Conservation (phyloP, 2,797 vertebrate species). For the Agapornis canus region DNA sequence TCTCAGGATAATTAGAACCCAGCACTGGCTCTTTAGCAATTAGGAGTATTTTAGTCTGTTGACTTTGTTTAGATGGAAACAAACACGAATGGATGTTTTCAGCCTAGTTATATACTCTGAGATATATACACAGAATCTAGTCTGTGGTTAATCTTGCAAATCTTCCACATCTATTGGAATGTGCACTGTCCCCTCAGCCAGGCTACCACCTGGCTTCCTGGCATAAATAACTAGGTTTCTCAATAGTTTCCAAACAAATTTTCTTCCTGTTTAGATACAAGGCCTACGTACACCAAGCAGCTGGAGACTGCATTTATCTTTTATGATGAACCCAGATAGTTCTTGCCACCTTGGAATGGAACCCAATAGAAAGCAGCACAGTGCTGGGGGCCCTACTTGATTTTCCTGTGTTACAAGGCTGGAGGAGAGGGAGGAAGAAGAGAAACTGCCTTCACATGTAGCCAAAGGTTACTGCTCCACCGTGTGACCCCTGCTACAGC, state of each 20-base stretch:
- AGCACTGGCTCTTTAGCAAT: neutral
- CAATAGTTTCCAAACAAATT: neutral
- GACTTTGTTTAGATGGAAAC: neutral
- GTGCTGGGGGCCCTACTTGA: neutral
- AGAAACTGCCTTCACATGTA: neutral
- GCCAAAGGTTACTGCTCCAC: neutral
- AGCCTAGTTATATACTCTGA: neutral
- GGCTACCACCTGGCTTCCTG: neutral
- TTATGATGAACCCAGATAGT: neutral
- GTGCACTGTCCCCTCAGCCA: neutral
- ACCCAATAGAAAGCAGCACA: neutral
- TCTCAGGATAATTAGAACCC: neutral
- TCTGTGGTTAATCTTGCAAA: neutral
- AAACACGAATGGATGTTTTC: neutral
- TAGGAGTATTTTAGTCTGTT: neutral
- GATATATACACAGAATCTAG: neutral
- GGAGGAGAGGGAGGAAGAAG: neutral
- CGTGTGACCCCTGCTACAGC: neutral
- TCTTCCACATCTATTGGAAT: neutral
- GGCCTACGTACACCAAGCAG: neutral
- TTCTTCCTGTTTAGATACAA: neutral
- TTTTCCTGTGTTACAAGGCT: neutral
- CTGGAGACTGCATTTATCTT: neutral
- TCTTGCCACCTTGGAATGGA: neutral
- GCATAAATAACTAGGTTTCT: neutral